Base-by-base conservation (phyloP, 2,888 invertebrate genomes). In the Sesia apiformis region DNA sequence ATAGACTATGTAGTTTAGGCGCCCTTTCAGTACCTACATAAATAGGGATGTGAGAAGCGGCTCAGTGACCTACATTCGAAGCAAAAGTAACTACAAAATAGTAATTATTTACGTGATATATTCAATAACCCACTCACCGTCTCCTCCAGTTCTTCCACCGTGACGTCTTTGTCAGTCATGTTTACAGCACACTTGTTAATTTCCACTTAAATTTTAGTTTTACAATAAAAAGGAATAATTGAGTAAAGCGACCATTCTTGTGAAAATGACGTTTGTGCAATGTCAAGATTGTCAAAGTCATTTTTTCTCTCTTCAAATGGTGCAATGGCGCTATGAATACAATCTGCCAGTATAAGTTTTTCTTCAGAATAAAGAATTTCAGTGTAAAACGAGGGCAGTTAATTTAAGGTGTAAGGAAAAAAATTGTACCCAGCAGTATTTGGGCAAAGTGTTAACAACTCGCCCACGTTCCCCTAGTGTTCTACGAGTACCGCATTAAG, bases 111-210 rank as follows among this genome's bases (percentile, higher is more conserved):
- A 39, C 56, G 42, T 54, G 51, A 54, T 46, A 55, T 52, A 60
- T 41, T 53, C 49, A 60, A 53, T n/a, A 43, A 54, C 43, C 40
- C 57, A 74, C 84, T 78, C 64, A 88, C 88, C 61, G 85, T 78
- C 66, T 86, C 87, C 57, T 87, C 87, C 38, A 88, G 67, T 53
- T 88, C 85, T 59, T 87, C 86, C 66, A 86, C 76, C 4, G 85
- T 80, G 4, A 85, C 73, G 52, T 86, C 78, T 66, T 85, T 78
- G 54, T 85, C 84, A 69, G 79, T 81, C 87, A 87, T 88, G 39
- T 67, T 78, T 58, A 59, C 57, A 39, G 54, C 56, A 56, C 61
- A 71, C 64, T 69, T 65, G 53, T 53, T 55, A 63, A 56, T 66
- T 72, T 73, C 65, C 60, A 60, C 59, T 65, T 59, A 69, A 60